Conservation (phyloP, 2,888 invertebrate genomes). For the Escarpia spicata region DNA sequence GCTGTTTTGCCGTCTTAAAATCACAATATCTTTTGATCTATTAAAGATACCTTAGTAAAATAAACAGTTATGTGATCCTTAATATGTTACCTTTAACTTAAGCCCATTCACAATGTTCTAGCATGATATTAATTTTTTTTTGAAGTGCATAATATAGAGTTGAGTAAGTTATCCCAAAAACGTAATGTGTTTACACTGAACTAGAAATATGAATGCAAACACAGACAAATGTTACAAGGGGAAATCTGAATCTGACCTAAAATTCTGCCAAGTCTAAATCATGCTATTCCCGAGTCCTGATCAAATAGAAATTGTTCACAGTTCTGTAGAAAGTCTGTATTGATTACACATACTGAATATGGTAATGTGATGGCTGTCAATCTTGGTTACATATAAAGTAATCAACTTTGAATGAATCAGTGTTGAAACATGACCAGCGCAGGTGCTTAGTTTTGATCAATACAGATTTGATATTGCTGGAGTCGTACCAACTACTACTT, state of each 20-base stretch:
- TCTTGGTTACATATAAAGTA: not conserved
- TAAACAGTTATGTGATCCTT: no score
- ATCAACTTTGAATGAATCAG: not conserved
- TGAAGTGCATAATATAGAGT: no score
- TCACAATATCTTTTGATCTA: no score
- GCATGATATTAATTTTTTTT: no score
- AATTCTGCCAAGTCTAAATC: not conserved
- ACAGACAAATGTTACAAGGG: not conserved
- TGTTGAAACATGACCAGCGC: not conserved
- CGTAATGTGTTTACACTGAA: not conserved
- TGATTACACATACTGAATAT: not conserved
- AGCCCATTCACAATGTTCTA: no score
- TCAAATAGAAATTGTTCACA: not conserved
- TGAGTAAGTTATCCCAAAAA: not conserved
- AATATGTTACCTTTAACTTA: no score
- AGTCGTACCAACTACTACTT: not conserved
- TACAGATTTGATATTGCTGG: not conserved
- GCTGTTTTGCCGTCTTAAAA: no score
- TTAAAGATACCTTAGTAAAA: no score
- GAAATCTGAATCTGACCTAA: not conserved
- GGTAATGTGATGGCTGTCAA: not conserved
- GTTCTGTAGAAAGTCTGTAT: not conserved
- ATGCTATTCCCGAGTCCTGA: not conserved
- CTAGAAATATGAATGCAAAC: no score
- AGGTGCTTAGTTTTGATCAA: not conserved